phyloP scores from a whole-genome alignment of 1,140 invertebrate species.

The Periplaneta americana region DNA sequence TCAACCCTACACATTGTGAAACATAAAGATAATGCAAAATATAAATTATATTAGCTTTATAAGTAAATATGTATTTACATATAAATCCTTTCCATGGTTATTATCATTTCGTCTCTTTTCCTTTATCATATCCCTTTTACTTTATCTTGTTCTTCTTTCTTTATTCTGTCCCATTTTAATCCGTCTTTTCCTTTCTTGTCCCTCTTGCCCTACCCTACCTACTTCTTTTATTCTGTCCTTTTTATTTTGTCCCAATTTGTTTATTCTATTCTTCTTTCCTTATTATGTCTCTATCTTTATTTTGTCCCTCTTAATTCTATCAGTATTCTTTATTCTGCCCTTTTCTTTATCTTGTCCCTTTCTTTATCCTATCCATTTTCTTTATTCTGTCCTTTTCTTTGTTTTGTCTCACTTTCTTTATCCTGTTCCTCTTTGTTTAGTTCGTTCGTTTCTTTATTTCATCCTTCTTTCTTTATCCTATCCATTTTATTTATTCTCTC shows the following conservation, averaged over 20 bases:
- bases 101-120: too few relatives aligned
- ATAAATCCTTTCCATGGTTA: too few relatives aligned
- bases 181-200: too few relatives aligned
- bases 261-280: constrained; percentile 2
- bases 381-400: constrained; percentile 8
- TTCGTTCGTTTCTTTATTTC: constrained; percentile 14
- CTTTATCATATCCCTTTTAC: too few relatives aligned
- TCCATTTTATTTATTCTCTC: constrained; percentile 1
- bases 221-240: neutral
- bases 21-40: too few relatives aligned
- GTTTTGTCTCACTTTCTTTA: constrained; percentile 4
- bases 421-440: neutral
- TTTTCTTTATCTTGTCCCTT: neutral
- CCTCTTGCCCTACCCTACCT: too few relatives aligned
- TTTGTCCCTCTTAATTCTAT: neutral
- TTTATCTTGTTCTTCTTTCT: too few relatives aligned
- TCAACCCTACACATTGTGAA: too few relatives aligned
- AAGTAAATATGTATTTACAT: too few relatives aligned
- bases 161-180: too few relatives aligned
- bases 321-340: neutral
- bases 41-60: too few relatives aligned
- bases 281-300: neutral
- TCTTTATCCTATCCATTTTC: constrained; percentile 13
- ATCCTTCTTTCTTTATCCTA: neutral
- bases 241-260: neutral